phyloP scores from a whole-genome alignment of 37 sponge, comb jelly and placozoan genomes.

The Beroe forskalii region DNA sequence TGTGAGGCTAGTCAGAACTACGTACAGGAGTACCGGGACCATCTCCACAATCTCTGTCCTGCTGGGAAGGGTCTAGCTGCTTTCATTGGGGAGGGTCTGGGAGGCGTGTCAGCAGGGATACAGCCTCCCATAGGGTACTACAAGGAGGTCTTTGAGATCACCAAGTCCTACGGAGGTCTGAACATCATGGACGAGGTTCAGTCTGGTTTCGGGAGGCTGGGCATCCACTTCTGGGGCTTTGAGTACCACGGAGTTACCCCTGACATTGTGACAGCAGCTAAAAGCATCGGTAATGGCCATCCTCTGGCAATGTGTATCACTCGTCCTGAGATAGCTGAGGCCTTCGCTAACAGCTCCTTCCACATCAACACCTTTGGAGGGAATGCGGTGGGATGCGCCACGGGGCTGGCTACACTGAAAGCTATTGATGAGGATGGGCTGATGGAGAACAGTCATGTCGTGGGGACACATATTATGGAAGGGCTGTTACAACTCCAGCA shows the following conservation, averaged over 20 bases:
- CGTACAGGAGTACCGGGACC: constrained; percentile 77
- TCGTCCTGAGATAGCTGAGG: constrained; percentile 82
- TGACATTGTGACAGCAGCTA: constrained; percentile 71
- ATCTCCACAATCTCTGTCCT: constrained; percentile 74
- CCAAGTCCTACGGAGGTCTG: constrained; percentile 1
- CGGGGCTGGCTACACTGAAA: constrained; percentile 84
- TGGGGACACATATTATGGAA: constrained; percentile 71
- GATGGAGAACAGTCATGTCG: constrained; percentile 67
- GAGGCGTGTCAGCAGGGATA: constrained; percentile 86
- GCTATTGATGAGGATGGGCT: constrained; percentile 89
- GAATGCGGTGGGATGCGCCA: constrained; percentile 88
- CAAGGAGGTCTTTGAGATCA: constrained; percentile 13
- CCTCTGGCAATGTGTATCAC: constrained; percentile 91
- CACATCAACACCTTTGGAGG: constrained; percentile 98
- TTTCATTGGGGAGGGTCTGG: constrained; percentile 88
- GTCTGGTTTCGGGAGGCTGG: constrained; percentile 91
- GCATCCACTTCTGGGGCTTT: constrained; percentile 93
- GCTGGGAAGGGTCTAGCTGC: constrained; percentile 78
- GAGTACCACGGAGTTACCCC: constrained; percentile 79
- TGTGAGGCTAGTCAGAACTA: constrained; percentile 81
- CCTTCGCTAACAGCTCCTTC: constrained; percentile 71
- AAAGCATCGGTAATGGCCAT: constrained; percentile 87
- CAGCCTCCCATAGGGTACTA: constrained; percentile 71
- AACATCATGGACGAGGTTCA: constrained; percentile 74
- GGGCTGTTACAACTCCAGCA: constrained; percentile 18